Base-by-base conservation (phyloP, 2,797 vertebrate species). In the Ispidina lecontei region DNA sequence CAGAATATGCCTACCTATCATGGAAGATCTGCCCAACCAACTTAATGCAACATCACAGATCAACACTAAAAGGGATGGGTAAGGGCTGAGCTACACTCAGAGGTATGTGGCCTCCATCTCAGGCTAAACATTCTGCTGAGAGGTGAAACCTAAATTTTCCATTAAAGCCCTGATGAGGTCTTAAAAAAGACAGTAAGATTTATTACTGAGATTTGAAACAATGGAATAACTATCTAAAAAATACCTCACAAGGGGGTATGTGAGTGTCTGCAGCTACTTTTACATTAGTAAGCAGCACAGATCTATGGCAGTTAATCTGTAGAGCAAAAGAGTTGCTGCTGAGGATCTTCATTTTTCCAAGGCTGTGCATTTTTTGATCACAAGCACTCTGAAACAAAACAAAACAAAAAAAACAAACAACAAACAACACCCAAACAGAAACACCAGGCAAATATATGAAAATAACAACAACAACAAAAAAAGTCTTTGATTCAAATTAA, bases 11-110 rank as follows among this genome's bases (percentile, higher is more conserved):
- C 6, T n/a, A 4, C 11, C 21, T 44, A 6, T 11, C 19, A 10
- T 7, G 35, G 39, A 22, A 31, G 17, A 46, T 41, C 22, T 71
- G 31, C 25, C 21, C 35, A 76, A 23, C 7, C 10, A 82, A 10
- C 18, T 3, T 18, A 18, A 52, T 2, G 3, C 1, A 10, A n/a
- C 49, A 12, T 16, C 28, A 14, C n/a, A 37, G 2, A 22, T 5
- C 47, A 63, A 17, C 29, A 7, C 17, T 26, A 33, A 19, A 60
- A 75, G 12, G 28, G 5, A 56, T 7, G 11, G 14, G 4, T 22
- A 46, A 59, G 37, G 64, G 12, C 18, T 84, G 69, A 62, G 17
- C 20, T 46, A 8, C 15, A 2, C 6, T 28, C 23, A 16, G 29
- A 16, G 20, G 10, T 7, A 3, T 4, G 14, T 26, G 70, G 10